These are phyloP conservation scores for Malurus splendens DNA, from an alignment of 2,797 vertebrate genomes.

Conservation along the genomic window DNA sequence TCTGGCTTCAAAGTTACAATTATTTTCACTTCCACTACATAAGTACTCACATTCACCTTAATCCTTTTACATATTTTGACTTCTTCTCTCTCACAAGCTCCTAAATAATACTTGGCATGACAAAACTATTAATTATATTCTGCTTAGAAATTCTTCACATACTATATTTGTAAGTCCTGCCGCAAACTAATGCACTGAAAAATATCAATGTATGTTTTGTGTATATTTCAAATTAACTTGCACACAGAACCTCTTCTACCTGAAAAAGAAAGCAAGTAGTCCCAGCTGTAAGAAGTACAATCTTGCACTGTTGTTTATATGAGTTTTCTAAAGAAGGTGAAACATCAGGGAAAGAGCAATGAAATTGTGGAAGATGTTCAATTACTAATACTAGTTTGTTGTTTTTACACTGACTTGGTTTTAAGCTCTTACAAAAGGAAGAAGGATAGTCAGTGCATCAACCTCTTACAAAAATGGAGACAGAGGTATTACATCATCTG, in stretches of 20 bases:
- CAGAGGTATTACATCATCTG: neutral
- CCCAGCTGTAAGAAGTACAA: neutral
- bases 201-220: neutral
- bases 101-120: neutral
- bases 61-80: neutral
- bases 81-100: neutral
- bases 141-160: neutral
- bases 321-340: neutral
- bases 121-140: neutral
- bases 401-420: neutral
- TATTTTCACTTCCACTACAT: neutral
- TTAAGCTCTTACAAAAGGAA: neutral
- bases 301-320: neutral
- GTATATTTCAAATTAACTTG: neutral
- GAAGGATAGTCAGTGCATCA: neutral
- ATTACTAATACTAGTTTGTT: neutral
- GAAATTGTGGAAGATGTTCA: neutral
- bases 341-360: neutral
- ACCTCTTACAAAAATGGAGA: neutral
- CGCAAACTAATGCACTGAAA: neutral
- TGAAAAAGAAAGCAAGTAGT: neutral
- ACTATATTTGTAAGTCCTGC: neutral
- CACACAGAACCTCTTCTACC: accelerated
- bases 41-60: neutral
- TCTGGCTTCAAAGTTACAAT: neutral